A percentile compares a stretch with the other conserved stretches of the same genome.
Conservation (phyloP, 30 jellyfish, hydroid and myxozoan species). For the Hydra vulgaris region DNA sequence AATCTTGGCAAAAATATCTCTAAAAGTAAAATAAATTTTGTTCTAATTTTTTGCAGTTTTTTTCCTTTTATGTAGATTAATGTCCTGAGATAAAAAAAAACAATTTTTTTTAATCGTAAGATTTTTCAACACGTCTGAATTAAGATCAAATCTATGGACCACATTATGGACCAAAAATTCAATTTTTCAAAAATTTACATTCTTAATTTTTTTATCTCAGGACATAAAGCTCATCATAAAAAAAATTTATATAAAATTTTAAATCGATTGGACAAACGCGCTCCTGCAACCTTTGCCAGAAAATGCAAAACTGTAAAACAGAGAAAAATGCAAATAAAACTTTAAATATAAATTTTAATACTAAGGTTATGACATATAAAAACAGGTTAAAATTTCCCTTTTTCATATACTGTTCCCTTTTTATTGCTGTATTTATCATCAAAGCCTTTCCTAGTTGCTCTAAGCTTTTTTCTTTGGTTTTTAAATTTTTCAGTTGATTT, state of each 20-base stretch:
- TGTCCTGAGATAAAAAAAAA: constrained; percentile 4
- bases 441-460: constrained; percentile 1
- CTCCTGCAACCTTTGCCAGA: too few relatives aligned
- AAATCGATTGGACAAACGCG: constrained; percentile 4
- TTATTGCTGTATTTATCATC: constrained; percentile 3
- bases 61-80: neutral
- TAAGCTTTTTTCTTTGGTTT: neutral
- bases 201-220: too few relatives aligned
- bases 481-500: constrained; percentile 1
- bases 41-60: constrained; percentile 1
- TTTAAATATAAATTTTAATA: neutral
- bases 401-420: constrained; percentile 2
- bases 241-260: neutral
- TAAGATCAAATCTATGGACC: neutral
- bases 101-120: neutral
- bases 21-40: neutral
- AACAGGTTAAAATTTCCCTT: constrained; percentile 2
- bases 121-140: neutral
- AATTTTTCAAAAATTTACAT: too few relatives aligned
- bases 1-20: constrained; percentile 6
- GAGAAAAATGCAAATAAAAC: too few relatives aligned
- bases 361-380: neutral
- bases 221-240: neutral
- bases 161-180: constrained; percentile 5
- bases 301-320: too few relatives aligned